These are phyloP conservation scores for Monodelphis domestica DNA, from an alignment of 2,797 vertebrate genomes.

Conservation along the genomic window DNA sequence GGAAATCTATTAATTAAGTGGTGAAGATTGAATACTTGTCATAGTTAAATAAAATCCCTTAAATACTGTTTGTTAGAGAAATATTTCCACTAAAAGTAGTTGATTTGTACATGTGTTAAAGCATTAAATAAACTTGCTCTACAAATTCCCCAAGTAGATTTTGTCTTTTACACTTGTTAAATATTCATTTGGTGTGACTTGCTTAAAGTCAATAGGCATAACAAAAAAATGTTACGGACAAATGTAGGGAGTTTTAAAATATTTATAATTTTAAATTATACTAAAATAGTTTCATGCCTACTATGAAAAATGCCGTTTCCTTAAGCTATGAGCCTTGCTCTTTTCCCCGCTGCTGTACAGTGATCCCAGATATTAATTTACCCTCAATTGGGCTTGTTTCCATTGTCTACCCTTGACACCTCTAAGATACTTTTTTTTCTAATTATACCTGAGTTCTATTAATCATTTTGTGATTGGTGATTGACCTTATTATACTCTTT, in stretches of 20 bases:
- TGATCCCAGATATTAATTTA: constrained; percentile 15
- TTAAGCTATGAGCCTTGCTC: neutral
- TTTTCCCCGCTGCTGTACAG: constrained; percentile 1
- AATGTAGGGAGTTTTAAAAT: constrained; percentile 9
- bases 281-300: neutral
- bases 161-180: neutral
- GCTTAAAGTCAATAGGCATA: neutral
- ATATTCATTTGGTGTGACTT: neutral
- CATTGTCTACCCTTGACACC: constrained; percentile 38
- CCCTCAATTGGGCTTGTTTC: constrained; percentile 18
- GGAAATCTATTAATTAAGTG: neutral
- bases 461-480: constrained; percentile 6
- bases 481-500: neutral
- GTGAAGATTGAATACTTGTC: neutral
- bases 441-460: constrained; percentile 13
- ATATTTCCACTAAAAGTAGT: neutral
- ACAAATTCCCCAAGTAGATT: constrained; percentile 4
- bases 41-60: constrained; percentile 47
- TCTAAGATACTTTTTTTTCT: constrained; percentile 13
- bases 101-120: neutral
- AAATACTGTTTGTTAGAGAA: neutral
- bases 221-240: constrained; percentile 8
- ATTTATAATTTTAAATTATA: constrained; percentile 29
- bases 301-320: constrained; percentile 10
- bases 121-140: neutral